A percentile compares a stretch with the other conserved stretches of the same genome.
phyloP scores from a whole-genome alignment of 2,113 vertebrate genomes.

The Hypomesus transpacificus region DNA sequence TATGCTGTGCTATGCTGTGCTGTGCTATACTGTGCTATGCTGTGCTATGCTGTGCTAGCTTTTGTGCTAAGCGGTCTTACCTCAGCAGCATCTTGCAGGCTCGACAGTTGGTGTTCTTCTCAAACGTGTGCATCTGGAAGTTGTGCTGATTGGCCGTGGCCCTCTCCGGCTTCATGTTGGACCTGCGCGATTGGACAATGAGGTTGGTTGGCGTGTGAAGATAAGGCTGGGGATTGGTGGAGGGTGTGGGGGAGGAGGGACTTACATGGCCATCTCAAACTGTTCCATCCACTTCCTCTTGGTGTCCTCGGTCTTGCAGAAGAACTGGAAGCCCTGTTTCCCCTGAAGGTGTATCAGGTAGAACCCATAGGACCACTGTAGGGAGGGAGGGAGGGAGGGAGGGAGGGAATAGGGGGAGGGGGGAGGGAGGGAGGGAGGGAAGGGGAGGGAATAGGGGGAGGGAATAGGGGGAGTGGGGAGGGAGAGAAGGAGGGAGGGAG shows the following conservation, averaged over 20 bases:
- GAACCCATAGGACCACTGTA: conserved; percentile 97
- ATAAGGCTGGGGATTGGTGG: neutral
- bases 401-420: neutral
- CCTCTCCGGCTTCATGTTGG: conserved; percentile 96
- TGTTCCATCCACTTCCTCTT: conserved; percentile 99
- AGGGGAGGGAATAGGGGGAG: neutral
- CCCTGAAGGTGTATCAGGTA: conserved; percentile 96
- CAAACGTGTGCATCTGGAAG: conserved; percentile 98
- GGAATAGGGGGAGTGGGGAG: too few relatives aligned
- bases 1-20: neutral
- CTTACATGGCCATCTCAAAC: conserved; percentile 99
- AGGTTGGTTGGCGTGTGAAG: neutral
- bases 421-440: neutral
- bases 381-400: conserved; percentile 30
- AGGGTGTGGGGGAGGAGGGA: conserved; percentile 1
- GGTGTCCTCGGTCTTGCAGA: conserved; percentile 97
- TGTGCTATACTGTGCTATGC: neutral
- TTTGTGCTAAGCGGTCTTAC: conserved; percentile 56
- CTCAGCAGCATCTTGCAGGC: conserved; percentile 95
- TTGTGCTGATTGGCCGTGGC: conserved; percentile 94
- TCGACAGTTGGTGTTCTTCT: conserved; percentile 92
- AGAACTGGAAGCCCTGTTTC: conserved; percentile 98
- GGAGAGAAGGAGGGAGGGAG: neutral
- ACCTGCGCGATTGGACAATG: conserved; percentile 68
- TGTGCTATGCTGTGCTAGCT: neutral